phyloP scores from a whole-genome alignment of 2,888 invertebrate genomes.

The Nephrotoma flavescens region DNA sequence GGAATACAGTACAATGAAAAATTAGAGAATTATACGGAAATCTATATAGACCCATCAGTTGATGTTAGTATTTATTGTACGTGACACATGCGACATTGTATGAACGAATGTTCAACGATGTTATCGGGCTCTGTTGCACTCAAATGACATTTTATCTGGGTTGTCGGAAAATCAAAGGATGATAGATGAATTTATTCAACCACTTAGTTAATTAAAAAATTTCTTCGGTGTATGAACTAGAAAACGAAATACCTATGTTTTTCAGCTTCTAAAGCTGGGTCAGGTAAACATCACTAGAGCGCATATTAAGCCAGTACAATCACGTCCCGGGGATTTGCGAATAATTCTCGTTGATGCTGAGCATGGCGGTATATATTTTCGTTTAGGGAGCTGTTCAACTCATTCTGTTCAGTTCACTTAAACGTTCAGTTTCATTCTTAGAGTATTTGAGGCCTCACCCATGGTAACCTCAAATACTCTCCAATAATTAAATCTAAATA shows the following conservation, averaged over 20 bases:
- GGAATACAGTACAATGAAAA: constrained; percentile 23
- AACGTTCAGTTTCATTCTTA: no score
- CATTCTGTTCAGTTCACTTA: no score
- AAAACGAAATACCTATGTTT: no score
- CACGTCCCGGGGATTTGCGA: constrained; percentile 23
- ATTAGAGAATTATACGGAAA: constrained; percentile 30
- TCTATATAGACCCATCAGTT: constrained; percentile 26
- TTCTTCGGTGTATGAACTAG: constrained; percentile 32
- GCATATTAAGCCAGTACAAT: constrained; percentile 24
- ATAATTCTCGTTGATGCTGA: constrained; percentile 29
- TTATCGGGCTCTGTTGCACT: constrained; percentile 23
- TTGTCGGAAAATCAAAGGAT: constrained; percentile 27
- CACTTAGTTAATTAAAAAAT: constrained; percentile 18
- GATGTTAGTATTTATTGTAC: constrained; percentile 27
- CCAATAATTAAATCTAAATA: no score
- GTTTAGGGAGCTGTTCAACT: constrained; percentile 35
- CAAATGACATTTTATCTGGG: constrained; percentile 24
- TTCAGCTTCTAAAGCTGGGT: no score
- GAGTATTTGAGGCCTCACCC: no score
- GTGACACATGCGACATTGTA: constrained; percentile 22
- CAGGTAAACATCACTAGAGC: constrained; percentile 28
- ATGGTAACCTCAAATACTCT: no score
- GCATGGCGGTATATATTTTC: constrained; percentile 34
- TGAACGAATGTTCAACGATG: constrained; percentile 27
- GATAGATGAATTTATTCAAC: background rate